A percentile compares a stretch with the other conserved stretches of the same genome.
These are phyloP conservation scores for Crambe crambe DNA, from an alignment of 37 sponge, comb jelly and placozoan species.

Conservation along the genomic window DNA sequence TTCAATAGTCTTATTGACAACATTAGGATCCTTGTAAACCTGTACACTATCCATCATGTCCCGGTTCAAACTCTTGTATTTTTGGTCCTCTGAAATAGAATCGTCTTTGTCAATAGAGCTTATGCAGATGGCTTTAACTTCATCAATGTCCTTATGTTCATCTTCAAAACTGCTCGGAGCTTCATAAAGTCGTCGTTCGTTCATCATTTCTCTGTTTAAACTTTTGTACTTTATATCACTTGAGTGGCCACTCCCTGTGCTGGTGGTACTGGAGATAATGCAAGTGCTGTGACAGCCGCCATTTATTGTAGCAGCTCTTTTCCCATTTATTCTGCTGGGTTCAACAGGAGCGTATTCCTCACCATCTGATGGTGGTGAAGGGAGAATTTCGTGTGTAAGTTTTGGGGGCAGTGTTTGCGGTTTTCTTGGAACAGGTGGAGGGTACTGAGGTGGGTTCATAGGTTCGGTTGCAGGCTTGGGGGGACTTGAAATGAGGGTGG, in stretches of 20 bases:
- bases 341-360: neutral
- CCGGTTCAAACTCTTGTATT: conserved; percentile 7
- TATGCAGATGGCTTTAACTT: too few species aligned
- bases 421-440: neutral
- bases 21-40: neutral
- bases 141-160: neutral
- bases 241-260: too few species aligned
- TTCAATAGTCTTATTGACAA: too few species aligned
- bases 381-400: neutral
- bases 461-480: too few species aligned
- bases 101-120: too few species aligned
- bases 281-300: neutral
- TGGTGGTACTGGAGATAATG: neutral
- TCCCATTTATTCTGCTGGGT: neutral
- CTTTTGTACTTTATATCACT: conserved; percentile 8
- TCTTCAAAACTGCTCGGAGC: neutral
- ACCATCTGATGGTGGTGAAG: too few species aligned
- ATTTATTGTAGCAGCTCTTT: neutral
- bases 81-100: neutral
- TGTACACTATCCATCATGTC: neutral
- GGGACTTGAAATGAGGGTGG: too few species aligned
- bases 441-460: neutral
- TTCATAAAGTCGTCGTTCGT: neutral
- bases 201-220: neutral
- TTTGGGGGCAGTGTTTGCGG: neutral